Percentiles rank a stretch among this genome's conserved stretches.
Evolutionary conservation across 1,140 invertebrate species (phyloP).

Genomic region (Procambarus clarkii): DNA sequence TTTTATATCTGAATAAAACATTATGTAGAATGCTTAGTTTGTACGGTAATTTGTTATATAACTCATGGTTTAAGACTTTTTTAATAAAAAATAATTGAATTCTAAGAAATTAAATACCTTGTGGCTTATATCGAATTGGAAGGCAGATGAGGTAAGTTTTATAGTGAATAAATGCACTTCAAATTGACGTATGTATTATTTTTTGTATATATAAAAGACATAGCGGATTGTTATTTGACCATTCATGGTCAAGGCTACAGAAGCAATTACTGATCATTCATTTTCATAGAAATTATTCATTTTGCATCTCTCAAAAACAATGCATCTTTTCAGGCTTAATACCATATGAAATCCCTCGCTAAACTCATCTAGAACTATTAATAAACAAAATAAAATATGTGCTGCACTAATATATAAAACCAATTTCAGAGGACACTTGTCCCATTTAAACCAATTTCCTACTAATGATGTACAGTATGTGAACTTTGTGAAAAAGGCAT

Average conservation of each 20-base stretch:
- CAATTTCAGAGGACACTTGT: not conserved
- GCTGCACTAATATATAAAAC: not conserved
- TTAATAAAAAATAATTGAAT: not conserved
- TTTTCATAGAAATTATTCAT: not conserved
- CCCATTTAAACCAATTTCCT: not conserved
- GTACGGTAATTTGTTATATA: not conserved
- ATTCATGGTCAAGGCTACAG: not conserved
- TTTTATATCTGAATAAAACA: constrained; percentile 3
- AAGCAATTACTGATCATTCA: not conserved
- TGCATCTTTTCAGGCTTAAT: not conserved
- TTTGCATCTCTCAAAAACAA: not conserved
- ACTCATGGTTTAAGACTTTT: constrained; percentile 25
- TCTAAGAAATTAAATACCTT: not conserved
- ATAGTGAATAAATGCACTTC: not conserved
- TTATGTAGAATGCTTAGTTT: not conserved
- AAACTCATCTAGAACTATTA: not conserved
- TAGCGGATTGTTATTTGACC: not conserved
- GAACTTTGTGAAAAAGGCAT: not conserved
- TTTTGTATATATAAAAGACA: constrained; percentile 1
- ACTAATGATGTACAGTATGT: not conserved
- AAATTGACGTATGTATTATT: not conserved
- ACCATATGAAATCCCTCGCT: not conserved
- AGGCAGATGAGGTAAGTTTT: constrained; percentile 9
- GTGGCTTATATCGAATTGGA: not conserved
- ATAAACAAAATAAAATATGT: not conserved